A percentile compares a stretch with the other conserved stretches of the same genome.
phyloP scores from a whole-genome alignment of 2,888 invertebrate species.

The Raillietiella orientalis region DNA sequence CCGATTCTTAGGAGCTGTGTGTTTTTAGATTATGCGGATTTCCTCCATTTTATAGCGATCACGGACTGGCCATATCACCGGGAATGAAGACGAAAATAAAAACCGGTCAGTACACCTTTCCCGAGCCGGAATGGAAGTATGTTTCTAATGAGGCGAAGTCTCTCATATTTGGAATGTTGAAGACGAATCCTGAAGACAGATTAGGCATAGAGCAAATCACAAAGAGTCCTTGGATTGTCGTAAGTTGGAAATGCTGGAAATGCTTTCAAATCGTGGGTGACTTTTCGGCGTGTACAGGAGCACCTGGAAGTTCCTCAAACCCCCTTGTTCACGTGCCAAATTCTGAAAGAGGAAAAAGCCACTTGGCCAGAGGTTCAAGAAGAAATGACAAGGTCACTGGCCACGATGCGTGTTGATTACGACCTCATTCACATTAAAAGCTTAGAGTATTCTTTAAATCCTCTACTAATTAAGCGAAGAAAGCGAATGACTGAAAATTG shows the following conservation, averaged over 20 bases:
- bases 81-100: slow-evolving; percentile 94
- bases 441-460: slow-evolving; percentile 68
- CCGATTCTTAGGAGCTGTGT: not conserved
- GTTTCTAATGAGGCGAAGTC: slow-evolving; percentile 85
- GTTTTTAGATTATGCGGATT: slow-evolving; percentile 47
- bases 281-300: slow-evolving; percentile 15
- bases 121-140: slow-evolving; percentile 76
- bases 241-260: slow-evolving; percentile 15
- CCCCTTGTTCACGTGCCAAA: slow-evolving; percentile 59
- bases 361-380: slow-evolving; percentile 94
- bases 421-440: slow-evolving; percentile 80
- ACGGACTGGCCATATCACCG: slow-evolving; percentile 86
- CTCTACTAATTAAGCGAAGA: slow-evolving; percentile 62
- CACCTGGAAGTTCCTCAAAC: slow-evolving; percentile 75
- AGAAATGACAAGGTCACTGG: slow-evolving; percentile 89
- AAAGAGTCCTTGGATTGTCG: slow-evolving; percentile 53
- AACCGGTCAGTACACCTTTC: slow-evolving; percentile 88
- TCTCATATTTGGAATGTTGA: slow-evolving; percentile 70
- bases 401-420: slow-evolving; percentile 93
- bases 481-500: no score
- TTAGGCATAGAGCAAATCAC: slow-evolving; percentile 68
- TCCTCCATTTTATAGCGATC: slow-evolving; percentile 94
- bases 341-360: slow-evolving; percentile 64
- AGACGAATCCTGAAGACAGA: slow-evolving; percentile 67
- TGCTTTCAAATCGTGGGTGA: not conserved